A percentile compares a stretch with the other conserved stretches of the same genome.
Conservation (phyloP, 1,140 invertebrate genomes). For the Saccostrea echinata region DNA sequence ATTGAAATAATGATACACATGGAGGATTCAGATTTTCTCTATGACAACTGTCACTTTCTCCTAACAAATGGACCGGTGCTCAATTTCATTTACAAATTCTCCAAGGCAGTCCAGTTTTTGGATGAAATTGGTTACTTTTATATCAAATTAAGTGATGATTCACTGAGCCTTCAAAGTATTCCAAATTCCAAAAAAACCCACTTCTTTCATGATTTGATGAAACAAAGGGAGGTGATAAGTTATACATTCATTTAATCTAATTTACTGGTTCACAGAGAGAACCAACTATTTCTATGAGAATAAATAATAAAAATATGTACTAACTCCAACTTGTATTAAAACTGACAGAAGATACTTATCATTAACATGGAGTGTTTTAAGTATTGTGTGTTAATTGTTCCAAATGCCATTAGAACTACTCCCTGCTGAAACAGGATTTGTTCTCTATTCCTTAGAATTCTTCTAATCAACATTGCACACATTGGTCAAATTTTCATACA, state of each 20-base stretch:
- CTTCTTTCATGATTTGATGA: background rate
- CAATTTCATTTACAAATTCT: background rate
- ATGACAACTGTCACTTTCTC: background rate
- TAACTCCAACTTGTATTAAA: background rate
- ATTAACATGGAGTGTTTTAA: background rate
- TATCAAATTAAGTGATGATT: slow-evolving; percentile 3
- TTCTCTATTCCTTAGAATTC: background rate
- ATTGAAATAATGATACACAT: background rate
- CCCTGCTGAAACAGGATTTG: background rate
- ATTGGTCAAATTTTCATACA: no score
- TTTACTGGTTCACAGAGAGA: background rate
- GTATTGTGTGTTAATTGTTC: no score
- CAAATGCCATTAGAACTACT: background rate
- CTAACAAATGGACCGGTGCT: background rate
- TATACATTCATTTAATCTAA: background rate
- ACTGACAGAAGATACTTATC: background rate
- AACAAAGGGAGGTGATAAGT: background rate
- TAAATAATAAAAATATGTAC: background rate
- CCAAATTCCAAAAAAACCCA: background rate
- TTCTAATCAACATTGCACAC: no score
- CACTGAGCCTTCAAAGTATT: slow-evolving; percentile 2
- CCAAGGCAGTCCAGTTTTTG: background rate
- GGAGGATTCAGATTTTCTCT: background rate
- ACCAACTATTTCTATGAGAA: background rate
- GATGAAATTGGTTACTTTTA: background rate